These are phyloP conservation scores for Mirza zaza DNA, from an alignment of 2,113 vertebrate genomes.

Conservation along the genomic window DNA sequence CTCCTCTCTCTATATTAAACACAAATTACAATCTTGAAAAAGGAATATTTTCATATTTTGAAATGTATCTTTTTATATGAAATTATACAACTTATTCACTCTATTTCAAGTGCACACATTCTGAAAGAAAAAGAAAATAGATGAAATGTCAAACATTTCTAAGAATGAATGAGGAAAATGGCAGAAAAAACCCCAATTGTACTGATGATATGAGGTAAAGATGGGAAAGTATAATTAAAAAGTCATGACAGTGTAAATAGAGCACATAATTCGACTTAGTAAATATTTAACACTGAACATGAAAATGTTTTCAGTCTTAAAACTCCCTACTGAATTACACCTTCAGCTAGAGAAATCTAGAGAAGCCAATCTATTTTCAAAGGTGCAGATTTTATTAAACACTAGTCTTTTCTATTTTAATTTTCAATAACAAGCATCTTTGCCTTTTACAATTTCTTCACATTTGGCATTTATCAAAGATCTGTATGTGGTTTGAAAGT, in stretches of 20 bases:
- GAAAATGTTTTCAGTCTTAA: neutral
- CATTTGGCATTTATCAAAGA: neutral
- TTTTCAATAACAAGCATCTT: neutral
- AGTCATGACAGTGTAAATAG: neutral
- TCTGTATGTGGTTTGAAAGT: neutral
- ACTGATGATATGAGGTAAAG: neutral
- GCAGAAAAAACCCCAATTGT: neutral
- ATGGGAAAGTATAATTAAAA: neutral
- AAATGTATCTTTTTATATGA: slow-evolving; percentile 20
- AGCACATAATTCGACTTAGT: neutral
- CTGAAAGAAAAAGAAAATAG: slow-evolving; percentile 25
- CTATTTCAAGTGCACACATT: neutral
- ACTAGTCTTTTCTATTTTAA: neutral
- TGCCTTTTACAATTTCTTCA: neutral
- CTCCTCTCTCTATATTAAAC: neutral
- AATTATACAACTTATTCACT: neutral
- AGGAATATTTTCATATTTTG: neutral
- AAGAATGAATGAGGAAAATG: neutral
- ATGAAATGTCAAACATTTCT: slow-evolving; percentile 32
- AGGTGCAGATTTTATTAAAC: neutral
- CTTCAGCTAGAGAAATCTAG: neutral
- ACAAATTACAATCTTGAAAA: neutral
- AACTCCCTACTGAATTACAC: neutral
- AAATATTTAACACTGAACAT: neutral
- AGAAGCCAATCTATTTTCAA: neutral